These are phyloP conservation scores for Homarus gammarus DNA, from an alignment of 2,888 invertebrate genomes.

Conservation along the genomic window DNA sequence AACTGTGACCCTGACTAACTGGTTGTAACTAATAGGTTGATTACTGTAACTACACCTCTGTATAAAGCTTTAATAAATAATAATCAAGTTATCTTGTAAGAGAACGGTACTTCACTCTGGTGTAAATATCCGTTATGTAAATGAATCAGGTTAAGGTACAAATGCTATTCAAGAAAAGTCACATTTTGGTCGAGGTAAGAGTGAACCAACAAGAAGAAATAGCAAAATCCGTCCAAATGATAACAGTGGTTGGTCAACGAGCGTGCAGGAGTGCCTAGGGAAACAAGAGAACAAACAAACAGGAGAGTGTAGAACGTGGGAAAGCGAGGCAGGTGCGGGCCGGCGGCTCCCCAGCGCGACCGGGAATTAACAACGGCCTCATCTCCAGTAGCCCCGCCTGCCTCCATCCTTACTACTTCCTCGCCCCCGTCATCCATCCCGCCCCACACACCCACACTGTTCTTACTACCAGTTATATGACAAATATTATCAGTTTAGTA, in stretches of 20 bases:
- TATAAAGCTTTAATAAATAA: too few relatives aligned
- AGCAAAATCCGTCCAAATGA: background rate
- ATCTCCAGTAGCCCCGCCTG: background rate
- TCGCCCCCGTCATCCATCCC: background rate
- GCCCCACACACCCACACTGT: background rate
- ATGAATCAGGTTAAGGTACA: too few relatives aligned
- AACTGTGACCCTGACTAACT: too few relatives aligned
- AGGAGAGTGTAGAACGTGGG: slow-evolving; percentile 38
- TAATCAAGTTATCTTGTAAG: too few relatives aligned
- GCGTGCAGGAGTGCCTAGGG: slow-evolving; percentile 11
- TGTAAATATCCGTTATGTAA: too few relatives aligned
- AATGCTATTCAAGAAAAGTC: too few relatives aligned
- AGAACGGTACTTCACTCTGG: too few relatives aligned
- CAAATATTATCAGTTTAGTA: too few relatives aligned
- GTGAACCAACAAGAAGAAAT: too few relatives aligned
- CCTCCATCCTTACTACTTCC: background rate
- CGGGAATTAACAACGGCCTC: slow-evolving; percentile 12
- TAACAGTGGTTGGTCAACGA: background rate
- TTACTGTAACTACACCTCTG: too few relatives aligned
- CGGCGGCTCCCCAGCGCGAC: background rate
- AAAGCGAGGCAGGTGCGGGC: slow-evolving; percentile 49
- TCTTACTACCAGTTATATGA: too few relatives aligned
- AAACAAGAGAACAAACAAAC: slow-evolving; percentile 48
- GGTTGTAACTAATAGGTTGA: too few relatives aligned
- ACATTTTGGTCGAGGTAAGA: background rate